phyloP scores from a whole-genome alignment of 2,888 invertebrate species.

The Athripsodes cinereus region DNA sequence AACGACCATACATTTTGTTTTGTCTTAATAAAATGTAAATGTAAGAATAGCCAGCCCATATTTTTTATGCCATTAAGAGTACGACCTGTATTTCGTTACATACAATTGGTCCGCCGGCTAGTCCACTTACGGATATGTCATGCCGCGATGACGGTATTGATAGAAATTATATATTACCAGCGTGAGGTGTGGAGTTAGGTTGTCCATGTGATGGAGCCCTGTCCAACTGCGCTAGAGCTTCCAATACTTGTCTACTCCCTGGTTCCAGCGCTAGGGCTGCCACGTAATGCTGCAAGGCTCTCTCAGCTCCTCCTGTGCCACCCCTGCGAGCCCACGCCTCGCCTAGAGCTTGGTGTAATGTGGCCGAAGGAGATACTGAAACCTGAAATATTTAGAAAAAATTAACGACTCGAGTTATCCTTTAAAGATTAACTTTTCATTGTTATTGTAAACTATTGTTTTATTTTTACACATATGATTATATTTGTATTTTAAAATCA shows the following conservation, averaged over 20 bases:
- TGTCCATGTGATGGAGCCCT: conserved; percentile 15
- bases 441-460: neutral
- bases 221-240: conserved; percentile 24
- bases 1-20: no score
- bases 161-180: neutral
- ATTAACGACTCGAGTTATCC: neutral
- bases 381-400: conserved; percentile 16
- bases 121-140: no score
- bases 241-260: conserved; percentile 19
- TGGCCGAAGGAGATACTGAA: conserved; percentile 20
- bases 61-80: no score
- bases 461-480: no score
- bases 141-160: no score
- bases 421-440: neutral
- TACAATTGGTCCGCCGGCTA: no score
- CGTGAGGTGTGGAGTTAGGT: conserved; percentile 8
- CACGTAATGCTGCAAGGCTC: conserved; percentile 23
- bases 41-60: no score
- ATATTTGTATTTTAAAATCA: no score
- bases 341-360: conserved; percentile 23
- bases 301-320: conserved; percentile 19
- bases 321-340: conserved; percentile 24
- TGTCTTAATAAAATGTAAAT: no score
- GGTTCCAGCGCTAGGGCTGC: conserved; percentile 25
- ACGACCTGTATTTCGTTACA: no score